A percentile compares a stretch with the other conserved stretches of the same genome.
Evolutionary conservation across 1,140 invertebrate genomes (phyloP).

Genomic region (Trinorchestia longiramus): DNA sequence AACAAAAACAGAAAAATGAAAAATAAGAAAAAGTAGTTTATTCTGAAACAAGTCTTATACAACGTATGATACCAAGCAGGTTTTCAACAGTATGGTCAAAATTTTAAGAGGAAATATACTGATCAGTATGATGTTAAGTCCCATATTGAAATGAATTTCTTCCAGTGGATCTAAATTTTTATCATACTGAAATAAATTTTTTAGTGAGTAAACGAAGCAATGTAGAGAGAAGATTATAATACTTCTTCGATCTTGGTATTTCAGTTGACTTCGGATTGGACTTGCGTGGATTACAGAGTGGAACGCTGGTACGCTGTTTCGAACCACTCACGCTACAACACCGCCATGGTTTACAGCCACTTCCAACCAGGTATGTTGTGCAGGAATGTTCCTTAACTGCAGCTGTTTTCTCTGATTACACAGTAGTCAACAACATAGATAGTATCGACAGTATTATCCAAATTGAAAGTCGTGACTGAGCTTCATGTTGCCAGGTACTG

Average conservation of each 20-base stretch:
- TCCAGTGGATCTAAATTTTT: neutral
- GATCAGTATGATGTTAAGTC: neutral
- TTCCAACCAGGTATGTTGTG: slow-evolving; percentile 74
- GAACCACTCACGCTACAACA: slow-evolving; percentile 75
- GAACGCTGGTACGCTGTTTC: slow-evolving; percentile 76
- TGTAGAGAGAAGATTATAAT: neutral
- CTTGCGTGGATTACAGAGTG: slow-evolving; percentile 72
- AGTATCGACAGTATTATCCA: too few species aligned
- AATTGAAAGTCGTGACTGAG: too few species aligned
- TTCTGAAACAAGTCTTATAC: too few species aligned
- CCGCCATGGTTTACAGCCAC: slow-evolving; percentile 75
- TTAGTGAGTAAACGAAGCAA: neutral
- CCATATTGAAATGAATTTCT: neutral
- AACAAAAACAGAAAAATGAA: too few species aligned
- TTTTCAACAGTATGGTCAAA: too few species aligned
- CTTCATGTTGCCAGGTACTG: too few species aligned
- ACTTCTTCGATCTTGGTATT: neutral
- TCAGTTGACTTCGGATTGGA: slow-evolving; percentile 69
- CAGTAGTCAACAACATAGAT: neutral
- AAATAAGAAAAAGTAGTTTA: too few species aligned
- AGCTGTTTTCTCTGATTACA: neutral
- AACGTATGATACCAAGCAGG: too few species aligned
- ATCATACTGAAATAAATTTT: neutral
- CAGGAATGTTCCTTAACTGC: neutral
- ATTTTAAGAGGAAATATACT: too few species aligned